Evolutionary conservation across 2,797 vertebrate genomes (phyloP), one percentile per base, ranked within the genome.

Genomic region (Microchirus variegatus): DNA sequence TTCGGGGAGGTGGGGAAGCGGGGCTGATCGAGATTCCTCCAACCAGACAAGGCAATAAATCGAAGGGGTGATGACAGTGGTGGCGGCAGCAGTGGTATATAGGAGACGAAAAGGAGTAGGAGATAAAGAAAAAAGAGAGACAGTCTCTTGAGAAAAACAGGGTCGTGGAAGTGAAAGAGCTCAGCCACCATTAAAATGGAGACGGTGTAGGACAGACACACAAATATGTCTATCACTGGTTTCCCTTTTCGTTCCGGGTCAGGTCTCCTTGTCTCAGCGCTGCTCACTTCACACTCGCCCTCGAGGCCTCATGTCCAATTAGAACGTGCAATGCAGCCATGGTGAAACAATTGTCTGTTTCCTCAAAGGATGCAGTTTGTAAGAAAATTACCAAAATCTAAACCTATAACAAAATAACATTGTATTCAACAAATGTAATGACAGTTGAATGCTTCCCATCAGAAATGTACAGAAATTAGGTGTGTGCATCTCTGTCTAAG

Each of bases 41-140:
- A 43, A 42, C 64, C 37, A 79, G 63, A 75, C 53, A 65, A 70
- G 66, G 71, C 58, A 79, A 82, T 81, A 82, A 78, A 81, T 55
- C 16, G 18, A 60, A 47, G 4, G 11, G 44, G 36, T 54, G 63
- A 57, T 3, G 18, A 31, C 31, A 47, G 4, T 10, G 44, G 36
- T 54, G 63, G 54, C 2, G 18, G 7, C 31, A 8, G 22, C 0
- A 22, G 35, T 9, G 17, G 35, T 36, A 17, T 22, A 42, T 19
- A 47, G 22, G 53, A 56, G 47, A 52, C 16, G 56, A 63, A 45
- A 45, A 44, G 15, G 5, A 18, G 16, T 53, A 58, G 35, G 12
- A 15, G 6, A 42, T 6, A 0, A 31, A 45, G 3, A 8, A 31
- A 31, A 6, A 8, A 59, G n/a, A 57, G 35, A 43, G 22, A 57